phyloP scores from a whole-genome alignment of 2,113 vertebrate species.

The Cyanoliseus patagonus region DNA sequence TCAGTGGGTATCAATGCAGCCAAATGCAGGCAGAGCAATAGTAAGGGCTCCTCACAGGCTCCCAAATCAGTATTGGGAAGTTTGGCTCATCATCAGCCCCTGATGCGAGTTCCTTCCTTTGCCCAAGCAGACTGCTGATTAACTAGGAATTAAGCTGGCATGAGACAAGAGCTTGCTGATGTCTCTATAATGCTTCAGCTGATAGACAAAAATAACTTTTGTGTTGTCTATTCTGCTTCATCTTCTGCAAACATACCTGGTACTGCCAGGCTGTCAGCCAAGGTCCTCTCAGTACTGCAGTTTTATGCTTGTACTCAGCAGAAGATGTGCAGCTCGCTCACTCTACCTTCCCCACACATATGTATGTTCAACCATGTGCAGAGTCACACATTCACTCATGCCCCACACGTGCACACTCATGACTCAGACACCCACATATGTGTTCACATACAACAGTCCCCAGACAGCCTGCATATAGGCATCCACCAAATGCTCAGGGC shows the following conservation, averaged over 20 bases:
- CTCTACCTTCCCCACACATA: not conserved
- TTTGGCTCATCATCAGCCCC: slow-evolving; percentile 60
- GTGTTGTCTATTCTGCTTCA: slow-evolving; percentile 16
- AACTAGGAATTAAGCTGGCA: slow-evolving; percentile 70
- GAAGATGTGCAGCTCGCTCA: not conserved
- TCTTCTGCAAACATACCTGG: slow-evolving; percentile 29
- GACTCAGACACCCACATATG: accelerated
- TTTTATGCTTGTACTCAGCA: not conserved
- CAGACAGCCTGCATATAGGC: not conserved
- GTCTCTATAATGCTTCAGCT: slow-evolving; percentile 68
- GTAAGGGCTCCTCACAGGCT: slow-evolving; percentile 5
- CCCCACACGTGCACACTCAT: not conserved
- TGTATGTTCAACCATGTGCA: accelerated
- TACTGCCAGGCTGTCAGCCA: slow-evolving; percentile 25
- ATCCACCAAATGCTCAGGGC: not conserved
- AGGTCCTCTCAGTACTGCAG: not conserved
- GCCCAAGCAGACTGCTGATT: slow-evolving; percentile 67
- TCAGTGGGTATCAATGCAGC: not conserved
- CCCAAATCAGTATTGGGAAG: not conserved
- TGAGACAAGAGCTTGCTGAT: slow-evolving; percentile 62
- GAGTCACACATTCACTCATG: accelerated
- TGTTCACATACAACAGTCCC: not conserved
- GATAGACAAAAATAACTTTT: slow-evolving; percentile 64
- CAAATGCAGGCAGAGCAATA: not conserved
- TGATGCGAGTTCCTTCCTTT: slow-evolving; percentile 51